phyloP scores from a whole-genome alignment of 2,113 vertebrate genomes.

The Dicaeum eximium region DNA sequence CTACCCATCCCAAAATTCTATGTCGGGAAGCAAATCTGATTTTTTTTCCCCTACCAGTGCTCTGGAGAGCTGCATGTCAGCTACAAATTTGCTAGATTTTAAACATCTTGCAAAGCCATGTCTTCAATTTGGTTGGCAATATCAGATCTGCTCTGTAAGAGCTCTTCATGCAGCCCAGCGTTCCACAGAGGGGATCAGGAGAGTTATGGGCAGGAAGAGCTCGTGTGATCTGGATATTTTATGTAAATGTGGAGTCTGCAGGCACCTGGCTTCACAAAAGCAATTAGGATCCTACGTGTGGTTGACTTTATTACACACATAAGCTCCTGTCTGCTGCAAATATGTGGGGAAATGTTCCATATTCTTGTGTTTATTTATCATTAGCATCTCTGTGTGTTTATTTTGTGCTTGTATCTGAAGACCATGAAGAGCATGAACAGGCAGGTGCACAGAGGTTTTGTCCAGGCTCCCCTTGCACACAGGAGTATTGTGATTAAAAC shows the following conservation, averaged over 20 bases:
- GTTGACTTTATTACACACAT: not conserved
- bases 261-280: not conserved
- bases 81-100: slow-evolving; percentile 9
- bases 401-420: not conserved
- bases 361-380: not conserved
- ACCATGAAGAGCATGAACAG: not conserved
- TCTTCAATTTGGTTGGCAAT: not conserved
- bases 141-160: not conserved
- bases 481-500: not conserved
- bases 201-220: not conserved
- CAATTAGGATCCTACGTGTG: slow-evolving; percentile 4
- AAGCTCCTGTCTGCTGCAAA: not conserved
- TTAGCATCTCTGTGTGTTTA: not conserved
- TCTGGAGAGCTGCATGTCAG: not conserved
- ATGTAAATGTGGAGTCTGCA: not conserved
- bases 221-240: not conserved
- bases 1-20: not conserved
- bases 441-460: not conserved
- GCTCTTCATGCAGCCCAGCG: not conserved
- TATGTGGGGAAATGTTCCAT: not conserved
- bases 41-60: not conserved
- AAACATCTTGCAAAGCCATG: not conserved
- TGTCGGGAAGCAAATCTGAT: not conserved
- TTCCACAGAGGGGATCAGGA: not conserved
- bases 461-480: not conserved